phyloP scores from a whole-genome alignment of 1,140 invertebrate species.

The Drosophila parabipectinata region DNA sequence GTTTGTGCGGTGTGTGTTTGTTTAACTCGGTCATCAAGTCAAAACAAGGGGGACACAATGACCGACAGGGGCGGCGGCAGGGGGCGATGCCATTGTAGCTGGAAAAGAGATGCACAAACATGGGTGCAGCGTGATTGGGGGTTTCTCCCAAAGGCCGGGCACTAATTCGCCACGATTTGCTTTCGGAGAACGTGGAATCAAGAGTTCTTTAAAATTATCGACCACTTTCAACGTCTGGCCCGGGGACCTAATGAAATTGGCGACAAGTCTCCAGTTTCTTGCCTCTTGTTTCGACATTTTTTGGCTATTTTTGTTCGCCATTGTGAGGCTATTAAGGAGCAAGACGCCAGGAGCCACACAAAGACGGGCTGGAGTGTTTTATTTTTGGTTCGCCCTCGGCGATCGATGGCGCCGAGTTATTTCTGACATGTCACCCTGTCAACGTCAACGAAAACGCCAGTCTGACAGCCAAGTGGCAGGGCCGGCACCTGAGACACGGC shows the following conservation, averaged over 20 bases:
- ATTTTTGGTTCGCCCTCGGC: conserved; percentile 26
- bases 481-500: conserved; percentile 32
- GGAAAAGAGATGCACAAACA: background rate
- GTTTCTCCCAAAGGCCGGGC: conserved; percentile 18
- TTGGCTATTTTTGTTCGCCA: background rate
- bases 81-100: background rate
- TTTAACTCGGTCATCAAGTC: conserved; percentile 49
- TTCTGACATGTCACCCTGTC: conserved; percentile 42
- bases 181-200: conserved; percentile 11
- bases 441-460: conserved; percentile 28
- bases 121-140: conserved; percentile 35
- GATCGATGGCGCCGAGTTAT: conserved; percentile 42
- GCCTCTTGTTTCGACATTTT: background rate
- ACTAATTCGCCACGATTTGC: conserved; percentile 12
- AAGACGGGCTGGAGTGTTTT: conserved; percentile 5
- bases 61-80: background rate
- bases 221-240: background rate
- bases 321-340: conserved; percentile 1
- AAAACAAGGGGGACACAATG: conserved; percentile 33
- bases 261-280: background rate
- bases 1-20: conserved; percentile 46
- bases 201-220: background rate
- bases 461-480: conserved; percentile 36
- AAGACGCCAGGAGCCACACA: background rate
- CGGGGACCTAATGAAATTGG: too few species aligned